phyloP scores from a whole-genome alignment of 2,888 invertebrate genomes.

The Plebejus anna region DNA sequence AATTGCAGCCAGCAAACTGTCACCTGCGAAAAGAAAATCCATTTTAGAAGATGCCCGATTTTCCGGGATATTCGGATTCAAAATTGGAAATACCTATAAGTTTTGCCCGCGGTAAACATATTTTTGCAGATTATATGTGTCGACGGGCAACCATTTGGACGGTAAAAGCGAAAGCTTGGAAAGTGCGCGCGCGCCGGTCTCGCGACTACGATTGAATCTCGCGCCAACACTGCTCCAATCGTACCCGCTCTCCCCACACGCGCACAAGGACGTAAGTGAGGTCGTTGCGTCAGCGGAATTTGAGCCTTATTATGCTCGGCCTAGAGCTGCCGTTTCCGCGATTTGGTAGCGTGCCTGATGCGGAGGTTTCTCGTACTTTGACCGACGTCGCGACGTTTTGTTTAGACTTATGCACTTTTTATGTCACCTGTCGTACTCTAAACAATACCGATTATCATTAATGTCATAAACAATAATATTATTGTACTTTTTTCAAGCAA shows the following conservation, averaged over 20 bases:
- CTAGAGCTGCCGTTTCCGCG: constrained; percentile 41
- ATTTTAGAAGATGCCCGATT: constrained; percentile 6
- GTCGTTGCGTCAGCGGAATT: constrained; percentile 45
- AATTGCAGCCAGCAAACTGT: constrained; percentile 65
- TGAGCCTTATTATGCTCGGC: constrained; percentile 43
- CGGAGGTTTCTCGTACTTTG: constrained; percentile 24
- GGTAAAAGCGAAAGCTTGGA: constrained; percentile 72
- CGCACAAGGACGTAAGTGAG: constrained; percentile 60
- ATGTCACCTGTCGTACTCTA: not conserved
- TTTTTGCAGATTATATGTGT: constrained; percentile 35
- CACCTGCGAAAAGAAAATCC: constrained; percentile 60
- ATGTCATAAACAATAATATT: not conserved
- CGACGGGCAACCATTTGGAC: constrained; percentile 48
- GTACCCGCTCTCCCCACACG: constrained; percentile 53
- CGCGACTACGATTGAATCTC: constrained; percentile 66
- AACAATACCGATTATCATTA: not conserved
- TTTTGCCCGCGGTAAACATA: constrained; percentile 41
- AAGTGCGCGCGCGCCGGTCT: constrained; percentile 66
- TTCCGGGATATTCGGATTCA: constrained; percentile 1
- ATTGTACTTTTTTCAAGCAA: not conserved
- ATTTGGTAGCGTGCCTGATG: constrained; percentile 16
- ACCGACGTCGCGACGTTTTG: constrained; percentile 11
- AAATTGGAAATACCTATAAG: constrained; percentile 42
- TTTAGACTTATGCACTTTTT: not conserved
- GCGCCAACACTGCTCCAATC: constrained; percentile 62